These are phyloP conservation scores for Falco naumanni DNA, from an alignment of 2,797 vertebrate genomes.

Conservation along the genomic window DNA sequence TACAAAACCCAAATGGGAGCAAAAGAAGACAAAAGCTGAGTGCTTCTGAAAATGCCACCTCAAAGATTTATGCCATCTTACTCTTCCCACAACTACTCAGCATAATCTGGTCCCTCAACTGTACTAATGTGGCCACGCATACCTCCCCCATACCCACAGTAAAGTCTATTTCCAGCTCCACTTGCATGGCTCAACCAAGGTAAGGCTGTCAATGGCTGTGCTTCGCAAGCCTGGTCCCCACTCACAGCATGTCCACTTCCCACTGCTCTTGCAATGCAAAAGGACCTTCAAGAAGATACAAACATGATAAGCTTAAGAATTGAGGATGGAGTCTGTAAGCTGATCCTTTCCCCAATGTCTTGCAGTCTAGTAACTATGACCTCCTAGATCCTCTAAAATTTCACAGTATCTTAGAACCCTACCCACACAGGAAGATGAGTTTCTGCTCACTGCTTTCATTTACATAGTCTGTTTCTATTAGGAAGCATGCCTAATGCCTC, in stretches of 20 bases:
- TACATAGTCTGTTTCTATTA: neutral
- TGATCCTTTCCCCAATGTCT: neutral
- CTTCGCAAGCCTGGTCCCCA: neutral
- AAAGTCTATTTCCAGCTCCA: neutral
- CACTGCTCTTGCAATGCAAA: neutral
- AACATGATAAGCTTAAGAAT: neutral
- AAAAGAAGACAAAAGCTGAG: neutral
- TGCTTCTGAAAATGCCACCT: neutral
- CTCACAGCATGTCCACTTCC: neutral
- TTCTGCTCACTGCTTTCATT: neutral
- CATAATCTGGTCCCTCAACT: neutral
- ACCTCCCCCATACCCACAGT: neutral
- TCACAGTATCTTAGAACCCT: neutral
- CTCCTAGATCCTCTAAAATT: neutral
- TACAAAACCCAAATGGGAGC: neutral
- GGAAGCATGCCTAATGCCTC: neutral
- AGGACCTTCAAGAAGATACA: neutral
- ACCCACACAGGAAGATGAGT: fast-evolving
- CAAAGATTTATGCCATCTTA: neutral
- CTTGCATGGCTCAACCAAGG: neutral
- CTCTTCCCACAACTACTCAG: neutral
- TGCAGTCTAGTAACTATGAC: neutral
- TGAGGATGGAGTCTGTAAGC: neutral
- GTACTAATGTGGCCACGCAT: neutral
- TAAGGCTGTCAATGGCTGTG: neutral